Evolutionary conservation across 1,140 invertebrate species (phyloP).

Genomic region (Caenorhabditis latens): DNA sequence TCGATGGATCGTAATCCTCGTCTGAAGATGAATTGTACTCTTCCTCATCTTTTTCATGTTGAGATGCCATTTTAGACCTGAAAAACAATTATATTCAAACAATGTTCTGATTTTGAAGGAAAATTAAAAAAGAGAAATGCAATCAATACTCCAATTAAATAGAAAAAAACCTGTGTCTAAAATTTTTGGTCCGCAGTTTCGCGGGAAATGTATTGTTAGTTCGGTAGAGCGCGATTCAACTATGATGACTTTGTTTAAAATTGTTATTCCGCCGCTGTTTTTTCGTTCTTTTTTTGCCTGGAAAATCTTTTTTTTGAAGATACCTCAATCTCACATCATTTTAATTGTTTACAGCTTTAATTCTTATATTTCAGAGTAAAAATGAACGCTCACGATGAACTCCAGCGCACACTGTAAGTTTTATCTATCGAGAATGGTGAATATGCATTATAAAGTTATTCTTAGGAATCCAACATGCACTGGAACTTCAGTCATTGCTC

Average conservation of each 20-base stretch:
- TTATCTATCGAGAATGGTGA: neutral
- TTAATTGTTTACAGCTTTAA: neutral
- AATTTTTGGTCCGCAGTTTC: neutral
- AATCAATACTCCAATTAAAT: neutral
- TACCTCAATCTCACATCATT: too few relatives aligned
- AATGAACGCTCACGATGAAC: conserved; percentile 25
- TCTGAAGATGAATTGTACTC: conserved; percentile 31
- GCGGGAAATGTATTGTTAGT: neutral
- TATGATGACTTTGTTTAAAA: conserved; percentile 22
- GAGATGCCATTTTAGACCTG: neutral
- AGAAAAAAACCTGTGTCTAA: too few relatives aligned
- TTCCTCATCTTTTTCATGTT: neutral
- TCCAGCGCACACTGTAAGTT: conserved; percentile 58
- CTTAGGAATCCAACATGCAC: conserved; percentile 75
- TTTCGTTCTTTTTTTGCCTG: neutral
- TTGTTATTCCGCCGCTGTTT: neutral
- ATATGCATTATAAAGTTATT: conserved; percentile 39
- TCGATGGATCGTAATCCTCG: conserved; percentile 34
- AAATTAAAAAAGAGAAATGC: too few relatives aligned
- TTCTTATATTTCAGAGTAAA: neutral
- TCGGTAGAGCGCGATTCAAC: neutral
- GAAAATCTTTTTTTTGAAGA: too few relatives aligned
- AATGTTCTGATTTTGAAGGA: too few relatives aligned
- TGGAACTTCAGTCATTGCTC: conserved; percentile 76
- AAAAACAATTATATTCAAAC: neutral